Evolutionary conservation across 2,888 invertebrate species (phyloP), one percentile per base, ranked within the genome.

Genomic region (Cephonodes hylas): DNA sequence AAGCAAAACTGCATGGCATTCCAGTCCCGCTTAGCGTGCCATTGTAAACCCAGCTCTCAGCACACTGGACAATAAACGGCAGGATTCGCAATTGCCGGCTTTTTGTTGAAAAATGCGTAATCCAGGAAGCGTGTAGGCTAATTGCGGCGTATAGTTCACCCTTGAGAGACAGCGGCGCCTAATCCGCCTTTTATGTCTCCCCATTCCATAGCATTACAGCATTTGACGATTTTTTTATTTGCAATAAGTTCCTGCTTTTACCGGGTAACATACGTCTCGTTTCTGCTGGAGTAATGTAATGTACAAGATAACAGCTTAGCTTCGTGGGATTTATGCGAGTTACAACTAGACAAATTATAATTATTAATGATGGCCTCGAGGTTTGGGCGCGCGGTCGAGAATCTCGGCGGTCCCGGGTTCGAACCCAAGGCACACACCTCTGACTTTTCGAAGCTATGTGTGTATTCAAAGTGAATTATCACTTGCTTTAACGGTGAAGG

Each of bases 51-150:
- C 22, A 42, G 23, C 4, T 27, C 7, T 13, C 38, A 27, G 23
- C 20, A 46, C 13, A 23, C 20, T 20, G 46, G 48, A 48, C 20
- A 34, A 20, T 57, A 57, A 34, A 18, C 27, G 20, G 18, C 31
- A 38, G 57, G 38, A 38, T 57, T 15, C 42, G 45, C 45, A 59
- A 59, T 45, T 45, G 45, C 45, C 31, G 34, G 45, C 20, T 59
- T 31, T 44, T 61, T 42, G 61, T 53, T 8, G 6, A 44, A 46
- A 60, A 27, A 42, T 44, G 27, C 56, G 44, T 56, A 61, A 61
- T 53, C 61, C 44, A n/a, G 48, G 42, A 42, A 42, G 27, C 13
- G 42, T 42, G 44, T 8, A 25, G 44, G 42, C 27, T 61, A 61
- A 61, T 61, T 61, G 44, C 46, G 27, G 42, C 10, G 1, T 45